Base-by-base conservation (phyloP, 92 coral and sea anemone species). In the Porites lobata region DNA sequence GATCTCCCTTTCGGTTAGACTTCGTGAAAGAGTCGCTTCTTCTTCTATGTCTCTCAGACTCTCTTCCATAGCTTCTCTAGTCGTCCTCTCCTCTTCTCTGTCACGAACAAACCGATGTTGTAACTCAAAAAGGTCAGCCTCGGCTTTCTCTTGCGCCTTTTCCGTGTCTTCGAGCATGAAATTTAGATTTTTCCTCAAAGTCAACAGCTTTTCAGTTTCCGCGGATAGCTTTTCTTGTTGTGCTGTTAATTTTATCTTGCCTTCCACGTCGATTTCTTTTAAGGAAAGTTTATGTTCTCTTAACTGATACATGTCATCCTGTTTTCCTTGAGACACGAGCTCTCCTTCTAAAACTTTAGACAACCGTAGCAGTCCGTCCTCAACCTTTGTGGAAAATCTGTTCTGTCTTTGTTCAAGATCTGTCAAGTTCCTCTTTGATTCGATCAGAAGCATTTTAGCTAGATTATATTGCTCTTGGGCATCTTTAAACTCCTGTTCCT, bases 41-140 rank as follows among this genome's bases (percentile, higher is more conserved):
- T 95, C 98, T 66, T 95, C 98, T 82, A 95, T 89, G 82, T 95
- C 98, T 69, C 92, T 90, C 8, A 95, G 82, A 66, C 94, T 95
- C 73, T 98, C 99, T 81, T 85, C 73, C 92, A 98, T 92, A 1
- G 96, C 92, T 22, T 95, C 98, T 72, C 92, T 80, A 22, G 95
- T 98, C 8, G 94, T 89, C 2, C 84, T 81, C 62, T 94, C 96
- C 19, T 96, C 95, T 8, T 85, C 93, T 74, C 98, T 89, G 51
- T 96, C 96, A 1, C 90, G 96, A 58, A 50, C 84, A 85, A 95
- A 96, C 84, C 86, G 90, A 24, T 77, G 90, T 83, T 92, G 94
- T 79, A 98, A n/a, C 51, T 98, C 95, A 76, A 92, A 94, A 52
- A 92, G 88, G 24, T 98, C 98, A 9, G 87, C 86, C 67, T 98